Evolutionary conservation across 1,140 invertebrate species (phyloP).

Genomic region (Solen grandis): DNA sequence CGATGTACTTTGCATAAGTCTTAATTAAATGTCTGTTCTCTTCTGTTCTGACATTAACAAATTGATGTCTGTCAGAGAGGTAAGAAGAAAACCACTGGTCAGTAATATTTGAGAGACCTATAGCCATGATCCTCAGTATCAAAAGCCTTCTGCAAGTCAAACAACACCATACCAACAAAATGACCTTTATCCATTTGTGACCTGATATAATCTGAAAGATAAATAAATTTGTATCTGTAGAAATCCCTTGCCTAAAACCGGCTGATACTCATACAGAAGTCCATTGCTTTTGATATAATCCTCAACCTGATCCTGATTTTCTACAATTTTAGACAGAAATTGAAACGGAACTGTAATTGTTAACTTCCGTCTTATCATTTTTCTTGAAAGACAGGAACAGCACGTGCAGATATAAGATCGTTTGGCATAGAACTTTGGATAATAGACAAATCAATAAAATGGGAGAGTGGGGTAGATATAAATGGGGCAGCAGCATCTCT

Average conservation of each 20-base stretch:
- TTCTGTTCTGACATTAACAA: too few relatives aligned
- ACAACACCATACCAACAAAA: conserved; percentile 37
- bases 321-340: conserved; percentile 46
- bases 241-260: conserved; percentile 34
- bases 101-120: conserved; percentile 29
- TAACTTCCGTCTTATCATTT: conserved; percentile 40
- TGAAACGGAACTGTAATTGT: conserved; percentile 33
- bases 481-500: neutral
- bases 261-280: conserved; percentile 18
- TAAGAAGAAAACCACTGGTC: conserved; percentile 47
- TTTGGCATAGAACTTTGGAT: conserved; percentile 22
- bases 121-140: conserved; percentile 54
- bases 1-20: too few relatives aligned
- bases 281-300: conserved; percentile 7
- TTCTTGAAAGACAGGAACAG: conserved; percentile 27
- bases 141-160: conserved; percentile 61
- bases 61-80: conserved; percentile 36
- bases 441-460: conserved; percentile 19
- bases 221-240: conserved; percentile 34
- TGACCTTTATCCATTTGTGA: conserved; percentile 40
- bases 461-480: conserved; percentile 11
- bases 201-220: conserved; percentile 27
- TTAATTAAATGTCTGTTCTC: too few relatives aligned
- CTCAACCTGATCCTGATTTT: conserved; percentile 30
- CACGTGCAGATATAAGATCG: conserved; percentile 32